These are phyloP conservation scores for Meloidogyne floridensis DNA, from an alignment of 1,140 invertebrate species.

Conservation along the genomic window DNA sequence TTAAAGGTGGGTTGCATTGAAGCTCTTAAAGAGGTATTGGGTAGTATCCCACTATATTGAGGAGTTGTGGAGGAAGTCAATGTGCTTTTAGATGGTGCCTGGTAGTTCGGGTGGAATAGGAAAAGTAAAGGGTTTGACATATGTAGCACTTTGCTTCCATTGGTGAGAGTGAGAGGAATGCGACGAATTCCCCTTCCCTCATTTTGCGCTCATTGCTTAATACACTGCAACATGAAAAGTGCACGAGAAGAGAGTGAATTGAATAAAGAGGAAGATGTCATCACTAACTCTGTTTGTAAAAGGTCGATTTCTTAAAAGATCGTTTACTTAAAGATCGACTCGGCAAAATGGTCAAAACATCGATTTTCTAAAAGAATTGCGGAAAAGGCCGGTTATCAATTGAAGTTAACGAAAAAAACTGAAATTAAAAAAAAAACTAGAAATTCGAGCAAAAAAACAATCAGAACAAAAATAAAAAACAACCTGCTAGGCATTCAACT, in stretches of 20 bases:
- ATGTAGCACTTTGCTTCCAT: not conserved
- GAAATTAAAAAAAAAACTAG: too few relatives aligned
- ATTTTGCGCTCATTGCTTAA: not conserved
- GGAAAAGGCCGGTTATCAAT: too few relatives aligned
- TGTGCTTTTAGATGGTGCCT: not conserved
- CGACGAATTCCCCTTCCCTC: constrained; percentile 7
- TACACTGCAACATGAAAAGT: not conserved
- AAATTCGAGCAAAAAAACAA: too few relatives aligned
- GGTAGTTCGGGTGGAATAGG: not conserved
- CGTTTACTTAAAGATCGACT: too few relatives aligned
- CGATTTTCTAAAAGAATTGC: too few relatives aligned
- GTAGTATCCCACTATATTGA: not conserved
- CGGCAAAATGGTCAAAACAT: too few relatives aligned
- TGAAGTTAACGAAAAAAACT: too few relatives aligned
- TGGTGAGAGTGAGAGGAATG: constrained; percentile 6
- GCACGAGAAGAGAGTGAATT: not conserved
- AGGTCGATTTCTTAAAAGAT: too few relatives aligned
- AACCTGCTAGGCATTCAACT: too few relatives aligned
- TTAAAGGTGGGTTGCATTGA: too few relatives aligned
- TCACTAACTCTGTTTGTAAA: too few relatives aligned
- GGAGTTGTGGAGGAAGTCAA: not conserved
- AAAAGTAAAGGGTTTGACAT: not conserved
- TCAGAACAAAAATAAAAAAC: too few relatives aligned
- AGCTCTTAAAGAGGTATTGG: not conserved
- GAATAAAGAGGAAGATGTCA: not conserved